Evolutionary conservation across 2,888 invertebrate species (phyloP), one percentile per base, ranked within the genome.

Genomic region (Heteromurus nitidus): DNA sequence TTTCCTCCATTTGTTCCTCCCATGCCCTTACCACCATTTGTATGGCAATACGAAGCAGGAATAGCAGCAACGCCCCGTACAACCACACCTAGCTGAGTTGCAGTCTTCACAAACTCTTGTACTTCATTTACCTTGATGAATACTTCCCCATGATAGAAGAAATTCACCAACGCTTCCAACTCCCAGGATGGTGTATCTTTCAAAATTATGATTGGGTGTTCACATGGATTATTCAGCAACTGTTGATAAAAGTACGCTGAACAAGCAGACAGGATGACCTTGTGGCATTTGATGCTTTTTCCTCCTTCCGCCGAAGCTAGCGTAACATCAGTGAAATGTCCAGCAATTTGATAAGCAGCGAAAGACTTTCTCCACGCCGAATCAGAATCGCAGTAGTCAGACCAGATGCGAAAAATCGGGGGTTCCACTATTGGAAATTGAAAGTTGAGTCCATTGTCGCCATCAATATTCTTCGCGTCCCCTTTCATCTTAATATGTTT

Each of bases 261-360:
- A 22, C 53, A 50, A 13, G 69, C 69, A 31, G 69, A 30, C 20
- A 69, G n/a, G 0, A 69, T 36, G 2, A 69, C 7, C 18, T 69
- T 69, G 31, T 69, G 69, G 22, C 69, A 69, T n/a, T 55, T 69
- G 2, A 69, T 53, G n/a, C 2, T 44, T 13, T 30, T 50, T 13
- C 69, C 31, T 16, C 24, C 65, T 2, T 44, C 44, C 13, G 16
- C 69, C 1, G 53, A 69, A 16, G 28, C 53, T 16, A 69, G 0
- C 2, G 55, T 50, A 16, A 69, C 69, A 31, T 69, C 69, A 20
- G 69, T 69, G 22, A 69, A 55, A 30, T 5, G 11, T 13, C 55
- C 69, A 1, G 18, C 18, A 1, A 55, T 31, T 31, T 55, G 69
- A 16, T 11, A 69, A 0, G 5, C 3, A 13, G 1, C 18, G n/a